A percentile compares a stretch with the other conserved stretches of the same genome.
Evolutionary conservation across 2,113 vertebrate species (phyloP).

Genomic region (Psammodynastes pulverulentus): DNA sequence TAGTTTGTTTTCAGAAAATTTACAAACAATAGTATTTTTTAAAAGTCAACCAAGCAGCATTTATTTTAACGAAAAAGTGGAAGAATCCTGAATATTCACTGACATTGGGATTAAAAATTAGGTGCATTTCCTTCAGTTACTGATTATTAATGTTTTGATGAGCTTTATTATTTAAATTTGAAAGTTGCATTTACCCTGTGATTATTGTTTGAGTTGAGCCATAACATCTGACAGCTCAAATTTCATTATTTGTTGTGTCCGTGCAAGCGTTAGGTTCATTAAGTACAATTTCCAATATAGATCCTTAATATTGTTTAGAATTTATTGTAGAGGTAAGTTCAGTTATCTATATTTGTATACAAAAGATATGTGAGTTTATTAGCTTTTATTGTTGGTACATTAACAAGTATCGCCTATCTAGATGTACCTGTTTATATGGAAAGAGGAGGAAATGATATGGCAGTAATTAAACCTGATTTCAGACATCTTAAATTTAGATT

Average conservation of each 20-base stretch:
- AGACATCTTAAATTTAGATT: neutral
- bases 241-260: neutral
- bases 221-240: neutral
- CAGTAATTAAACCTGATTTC: neutral
- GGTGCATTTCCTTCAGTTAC: slow-evolving; percentile 46
- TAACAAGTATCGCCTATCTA: neutral
- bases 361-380: neutral
- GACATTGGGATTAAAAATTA: slow-evolving; percentile 7
- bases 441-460: neutral
- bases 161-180: neutral
- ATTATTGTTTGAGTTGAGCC: neutral
- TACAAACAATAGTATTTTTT: neutral
- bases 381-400: neutral
- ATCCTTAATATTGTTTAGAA: neutral
- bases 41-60: slow-evolving; percentile 27
- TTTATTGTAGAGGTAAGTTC: neutral
- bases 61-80: neutral
- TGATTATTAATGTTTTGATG: slow-evolving; percentile 27
- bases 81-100: neutral
- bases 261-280: too few species aligned
- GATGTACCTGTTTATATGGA: neutral
- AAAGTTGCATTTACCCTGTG: neutral
- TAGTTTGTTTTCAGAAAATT: neutral
- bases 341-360: neutral
- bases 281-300: neutral